Base-by-base conservation (phyloP, 1,140 invertebrate species). In the Fopius arisanus region DNA sequence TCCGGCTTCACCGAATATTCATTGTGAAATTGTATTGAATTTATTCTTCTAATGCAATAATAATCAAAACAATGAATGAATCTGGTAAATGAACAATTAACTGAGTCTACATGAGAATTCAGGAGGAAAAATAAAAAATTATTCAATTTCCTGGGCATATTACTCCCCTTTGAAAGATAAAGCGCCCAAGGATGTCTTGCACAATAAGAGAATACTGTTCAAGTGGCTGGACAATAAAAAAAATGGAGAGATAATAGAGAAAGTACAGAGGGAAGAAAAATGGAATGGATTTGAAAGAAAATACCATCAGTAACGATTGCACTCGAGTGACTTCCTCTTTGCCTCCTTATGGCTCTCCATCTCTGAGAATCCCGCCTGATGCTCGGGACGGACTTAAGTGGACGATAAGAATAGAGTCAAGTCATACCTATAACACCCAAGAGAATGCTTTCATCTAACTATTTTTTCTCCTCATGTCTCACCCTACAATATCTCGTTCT, bases 261-360 rank as follows among this genome's bases (percentile, higher is more conserved):
- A 23, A 41, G 23, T 41, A 12, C n/a, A 43, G 40, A 67, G 33
- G n/a, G 16, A 40, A 23, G 40, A 67, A 67, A 41, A 67, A 67
- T 67, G 37, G 40, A 26, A 41, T 67, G 40, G 21, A 41, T 37
- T 67, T 26, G 66, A 41, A 67, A 43, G 37, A 67, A 67, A 67
- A 67, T 67, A 41, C 37, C 37, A 67, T 67, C 28, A 69, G 67
- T 69, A 29, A 31, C 67, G 67, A 51, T 69, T 67, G 66, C 33
- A 41, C 66, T 67, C 37, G 40, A 67, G 66, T 67, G 66, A 59
- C 66, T 67, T 67, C 66, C 66, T 67, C 66, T 67, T 41, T 67
- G 37, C 40, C 37, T 41, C 37, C 37, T 67, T 59, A 19, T 59
- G 54, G 54, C 26, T 59, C 54, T 59, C 26, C 26, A 59, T 59